These are phyloP conservation scores for Rhaphigaster nebulosa DNA, from an alignment of 2,888 invertebrate species.

Conservation along the genomic window DNA sequence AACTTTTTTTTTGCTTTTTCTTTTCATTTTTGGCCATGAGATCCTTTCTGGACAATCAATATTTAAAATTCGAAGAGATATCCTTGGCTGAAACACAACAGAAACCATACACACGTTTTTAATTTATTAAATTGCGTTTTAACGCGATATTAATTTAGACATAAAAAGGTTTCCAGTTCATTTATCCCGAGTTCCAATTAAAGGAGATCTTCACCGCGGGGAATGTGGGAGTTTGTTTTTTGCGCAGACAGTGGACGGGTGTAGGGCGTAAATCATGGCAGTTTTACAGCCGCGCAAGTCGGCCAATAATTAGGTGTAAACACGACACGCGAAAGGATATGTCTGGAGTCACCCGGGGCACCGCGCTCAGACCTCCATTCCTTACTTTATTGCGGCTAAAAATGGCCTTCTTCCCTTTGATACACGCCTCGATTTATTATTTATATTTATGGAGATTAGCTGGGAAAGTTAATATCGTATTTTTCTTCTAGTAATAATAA, in stretches of 20 bases:
- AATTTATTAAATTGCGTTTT: not conserved
- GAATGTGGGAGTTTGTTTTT: slow-evolving; percentile 49
- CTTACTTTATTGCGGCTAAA: slow-evolving; percentile 45
- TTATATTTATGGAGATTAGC: slow-evolving; percentile 9
- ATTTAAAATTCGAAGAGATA: not conserved
- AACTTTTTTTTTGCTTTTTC: too few species aligned
- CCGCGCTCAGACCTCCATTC: not conserved
- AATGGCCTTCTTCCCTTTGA: slow-evolving; percentile 22
- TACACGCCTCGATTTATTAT: slow-evolving; percentile 10
- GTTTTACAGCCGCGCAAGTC: slow-evolving; percentile 50
- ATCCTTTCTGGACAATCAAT: not conserved
- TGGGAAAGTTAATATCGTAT: not conserved
- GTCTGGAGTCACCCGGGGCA: slow-evolving; percentile 12
- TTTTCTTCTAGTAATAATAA: not conserved
- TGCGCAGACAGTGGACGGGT: slow-evolving; percentile 7
- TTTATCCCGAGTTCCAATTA: slow-evolving; percentile 23
- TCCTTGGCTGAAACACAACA: not conserved
- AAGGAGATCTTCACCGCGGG: slow-evolving; percentile 3
- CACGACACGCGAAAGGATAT: slow-evolving; percentile 49
- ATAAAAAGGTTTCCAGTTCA: slow-evolving; percentile 15
- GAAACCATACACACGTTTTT: not conserved
- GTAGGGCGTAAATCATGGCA: slow-evolving; percentile 28
- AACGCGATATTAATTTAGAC: slow-evolving; percentile 34
- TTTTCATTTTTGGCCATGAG: not conserved
- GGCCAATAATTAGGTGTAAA: slow-evolving; percentile 57